Percentiles rank a stretch among this genome's conserved stretches.
Conservation (phyloP, 2,113 vertebrate genomes). For the Propithecus coquereli region DNA sequence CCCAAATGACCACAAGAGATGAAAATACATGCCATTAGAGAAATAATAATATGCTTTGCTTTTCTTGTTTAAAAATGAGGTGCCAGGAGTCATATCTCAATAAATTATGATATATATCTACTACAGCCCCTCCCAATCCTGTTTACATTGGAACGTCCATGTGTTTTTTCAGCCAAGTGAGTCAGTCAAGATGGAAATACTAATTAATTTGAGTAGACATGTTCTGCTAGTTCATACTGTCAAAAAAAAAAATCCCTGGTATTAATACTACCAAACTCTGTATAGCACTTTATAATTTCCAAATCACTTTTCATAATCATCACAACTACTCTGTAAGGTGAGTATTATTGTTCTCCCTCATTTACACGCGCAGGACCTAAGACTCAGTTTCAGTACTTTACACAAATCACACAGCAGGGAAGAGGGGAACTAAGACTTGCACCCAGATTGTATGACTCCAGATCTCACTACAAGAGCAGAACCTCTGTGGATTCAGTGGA, state of each 20-base stretch:
- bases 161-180: constrained; percentile 56
- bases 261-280: constrained; percentile 32
- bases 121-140: constrained; percentile 8
- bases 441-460: neutral
- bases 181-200: constrained; percentile 57
- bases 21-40: constrained; percentile 42
- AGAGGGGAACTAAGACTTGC: neutral
- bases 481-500: neutral
- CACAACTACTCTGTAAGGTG: neutral
- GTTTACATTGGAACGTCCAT: constrained; percentile 64
- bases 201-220: constrained; percentile 56
- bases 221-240: constrained; percentile 37
- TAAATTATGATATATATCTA: constrained; percentile 60
- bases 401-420: neutral
- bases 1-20: constrained; percentile 22
- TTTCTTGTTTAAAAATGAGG: constrained; percentile 66
- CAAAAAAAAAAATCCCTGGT: neutral
- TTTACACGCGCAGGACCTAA: neutral
- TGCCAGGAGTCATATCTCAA: constrained; percentile 55
- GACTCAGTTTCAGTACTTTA: neutral
- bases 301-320: constrained; percentile 21
- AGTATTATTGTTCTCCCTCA: neutral
- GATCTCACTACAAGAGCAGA: neutral
- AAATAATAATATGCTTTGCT: constrained; percentile 19
- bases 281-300: neutral